Evolutionary conservation across 2,113 vertebrate genomes (phyloP), one percentile per base, ranked within the genome.

Genomic region (Nycticebus coucang): DNA sequence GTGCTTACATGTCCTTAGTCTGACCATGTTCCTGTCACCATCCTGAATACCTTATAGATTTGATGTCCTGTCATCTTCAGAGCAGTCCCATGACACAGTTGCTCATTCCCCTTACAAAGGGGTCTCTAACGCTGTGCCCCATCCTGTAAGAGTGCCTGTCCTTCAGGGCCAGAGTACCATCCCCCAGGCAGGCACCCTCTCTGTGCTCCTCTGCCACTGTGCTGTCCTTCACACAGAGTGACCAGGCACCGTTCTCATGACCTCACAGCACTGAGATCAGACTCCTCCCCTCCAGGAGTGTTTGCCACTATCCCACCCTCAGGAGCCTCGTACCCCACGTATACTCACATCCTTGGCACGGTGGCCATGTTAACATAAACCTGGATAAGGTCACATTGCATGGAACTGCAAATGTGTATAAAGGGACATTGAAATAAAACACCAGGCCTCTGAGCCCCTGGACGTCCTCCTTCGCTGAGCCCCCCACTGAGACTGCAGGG

Each of bases 141-240:
- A 11, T 1, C 7, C 10, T 28, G 2, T 10, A 14, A 62, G 22
- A 72, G 22, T 4, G 28, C 4, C 41, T 6, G 13, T 12, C 30
- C 50, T 78, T 62, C 45, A 90, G 19, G 53, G 19, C 7, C 3
- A 1, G 17, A 53, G 26, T 28, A 22, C 7, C 77, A 15, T 3
- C 1, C 83, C 26, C 4, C 1, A 35, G 41, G 19, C 35, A 15
- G 66, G 24, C 75, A 50, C 11, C 5, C 19, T 35, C 7, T 64
- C 14, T 2, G 7, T 4, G 9, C 2, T 41, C 18, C 18, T 6
- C 11, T 4, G 4, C 5, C 18, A 22, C 26, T 28, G 6, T 8
- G 4, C 21, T n/a, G 3, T 45, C 18, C 22, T 55, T 55, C 45
- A 53, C 14, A 37, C 7, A 33, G 10, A 26, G 2, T 3, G 10